phyloP scores from a whole-genome alignment of 1,140 invertebrate species.

The Palaemon carinicauda region DNA sequence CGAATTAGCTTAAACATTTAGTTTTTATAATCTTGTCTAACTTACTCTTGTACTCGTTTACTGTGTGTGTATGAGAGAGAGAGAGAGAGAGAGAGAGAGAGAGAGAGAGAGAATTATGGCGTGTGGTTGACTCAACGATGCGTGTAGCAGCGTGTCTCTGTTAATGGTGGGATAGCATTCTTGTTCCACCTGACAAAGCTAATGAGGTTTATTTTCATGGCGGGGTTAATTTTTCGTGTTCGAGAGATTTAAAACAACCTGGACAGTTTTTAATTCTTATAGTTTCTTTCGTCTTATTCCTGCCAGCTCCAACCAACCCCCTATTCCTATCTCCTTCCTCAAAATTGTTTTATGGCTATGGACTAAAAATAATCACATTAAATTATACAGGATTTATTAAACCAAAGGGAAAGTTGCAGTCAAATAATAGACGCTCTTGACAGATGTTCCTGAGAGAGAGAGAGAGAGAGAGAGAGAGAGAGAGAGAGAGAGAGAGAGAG shows the following conservation, averaged over 20 bases:
- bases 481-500: not conserved
- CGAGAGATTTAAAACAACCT: not conserved
- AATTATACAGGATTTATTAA: too few relatives aligned
- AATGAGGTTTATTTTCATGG: conserved; percentile 32
- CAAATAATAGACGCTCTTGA: too few relatives aligned
- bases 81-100: conserved; percentile 19
- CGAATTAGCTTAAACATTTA: too few relatives aligned
- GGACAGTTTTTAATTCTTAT: not conserved
- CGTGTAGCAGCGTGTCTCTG: not conserved
- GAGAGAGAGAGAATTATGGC: conserved; percentile 2
- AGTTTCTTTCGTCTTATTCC: not conserved
- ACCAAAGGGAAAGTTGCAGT: too few relatives aligned
- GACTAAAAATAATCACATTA: too few relatives aligned
- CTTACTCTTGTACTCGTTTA: too few relatives aligned
- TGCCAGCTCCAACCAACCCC: not conserved
- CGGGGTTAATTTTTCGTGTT: not conserved
- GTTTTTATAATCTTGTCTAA: too few relatives aligned
- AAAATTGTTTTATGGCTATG: not conserved
- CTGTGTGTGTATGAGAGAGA: not conserved
- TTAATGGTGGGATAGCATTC: not conserved
- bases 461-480: conserved; percentile 16
- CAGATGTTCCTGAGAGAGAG: not conserved
- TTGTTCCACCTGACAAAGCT: conserved; percentile 24
- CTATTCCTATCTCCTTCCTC: not conserved
- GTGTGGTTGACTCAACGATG: not conserved